Base-by-base conservation (phyloP, 2,113 vertebrate species). In the Arvicanthis niloticus region DNA sequence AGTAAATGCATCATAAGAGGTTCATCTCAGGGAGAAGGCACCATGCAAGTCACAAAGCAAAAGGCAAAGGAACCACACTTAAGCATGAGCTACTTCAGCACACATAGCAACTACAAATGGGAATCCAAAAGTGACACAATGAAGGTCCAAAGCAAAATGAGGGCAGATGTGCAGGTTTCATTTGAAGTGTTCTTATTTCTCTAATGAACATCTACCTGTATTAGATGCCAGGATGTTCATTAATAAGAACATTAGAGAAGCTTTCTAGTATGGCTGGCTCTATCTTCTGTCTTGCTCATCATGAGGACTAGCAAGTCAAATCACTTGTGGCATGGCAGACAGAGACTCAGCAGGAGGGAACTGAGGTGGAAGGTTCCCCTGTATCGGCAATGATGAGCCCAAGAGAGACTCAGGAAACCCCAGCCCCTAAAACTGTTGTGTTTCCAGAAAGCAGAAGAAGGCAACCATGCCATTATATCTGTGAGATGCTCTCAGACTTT, bases 1-100 rank as follows among this genome's bases (percentile, higher is more conserved):
- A 91, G 60, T 94, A 21, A 97, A 95, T 90, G 87, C 70, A 93
- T 91, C 70, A 95, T 91, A 93, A 37, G 91, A 96, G 51, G 62
- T 94, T 96, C 72, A 73, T 96, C 91, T 96, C 93, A 96, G 91
- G 89, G 86, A 91, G 67, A 97, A 96, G 96, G 96, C 94, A 92
- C 86, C 88, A 93, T 81, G 89, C 67, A 88, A 91, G 91, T 95
- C 65, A 95, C 40, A 34, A 96, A 97, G 97, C 96, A 95, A 96
- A 96, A 97, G 90, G 88, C 87, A 92, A 96, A 95, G 92, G 58
- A 96, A 96, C 19, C 96, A 96, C 34, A 96, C 21, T 75, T 86
- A 89, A 91, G 97, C 93, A 94, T 40, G 62, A 92, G 86, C 70
- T 93, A 82, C 40, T 91, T 89, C 37, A 92, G 97, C 90, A 91